Evolutionary conservation across 2,888 invertebrate species (phyloP), one percentile per base, ranked within the genome.

Genomic region (Neoscelio sp.): DNA sequence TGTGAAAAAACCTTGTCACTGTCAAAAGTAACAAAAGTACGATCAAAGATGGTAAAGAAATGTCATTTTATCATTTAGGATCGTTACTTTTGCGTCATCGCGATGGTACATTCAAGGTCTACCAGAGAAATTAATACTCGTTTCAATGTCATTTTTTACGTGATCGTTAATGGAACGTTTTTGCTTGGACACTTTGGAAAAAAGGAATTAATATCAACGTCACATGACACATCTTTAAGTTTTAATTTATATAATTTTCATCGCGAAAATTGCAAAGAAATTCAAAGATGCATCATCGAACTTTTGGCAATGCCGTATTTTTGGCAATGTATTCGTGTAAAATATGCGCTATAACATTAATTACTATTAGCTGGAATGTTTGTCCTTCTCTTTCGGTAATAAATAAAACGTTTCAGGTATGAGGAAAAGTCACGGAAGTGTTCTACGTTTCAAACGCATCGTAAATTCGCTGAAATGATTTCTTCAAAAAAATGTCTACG

Each of bases 311-410:
- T 60, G 70, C 48, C 76, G 60, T 44, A 52, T 48, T 54, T 76
- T 52, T 56, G 64, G 64, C 56, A 64, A 64, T 48, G 60, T 56
- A 62, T 48, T 64, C 44, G 54, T 76, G 56, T 70, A 60, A 76
- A 75, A 58, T 70, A 76, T 35, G 44, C 46, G 40, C 46, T 35
- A 33, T 18, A 50, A 71, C 20, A 56, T 35, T 76, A 70, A 70
- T 42, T 50, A 50, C 65, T 64, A 71, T 71, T 35, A 71, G 30
- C 23, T 77, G 77, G 77, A 77, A 77, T 77, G 77, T 71, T 26
- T 23, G 58, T 64, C 35, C 52, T n/a, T n/a, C n/a, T n/a, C n/a
- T n/a, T n/a, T 58, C 60, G 48, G 33, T 60, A 74, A 74, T 58
- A 67, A 74, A 73, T 56, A 76, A 38, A 13, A 38, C 38, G 15